Base-by-base conservation (phyloP, 92 coral and sea anemone species). In the Paramuricea clavata region DNA sequence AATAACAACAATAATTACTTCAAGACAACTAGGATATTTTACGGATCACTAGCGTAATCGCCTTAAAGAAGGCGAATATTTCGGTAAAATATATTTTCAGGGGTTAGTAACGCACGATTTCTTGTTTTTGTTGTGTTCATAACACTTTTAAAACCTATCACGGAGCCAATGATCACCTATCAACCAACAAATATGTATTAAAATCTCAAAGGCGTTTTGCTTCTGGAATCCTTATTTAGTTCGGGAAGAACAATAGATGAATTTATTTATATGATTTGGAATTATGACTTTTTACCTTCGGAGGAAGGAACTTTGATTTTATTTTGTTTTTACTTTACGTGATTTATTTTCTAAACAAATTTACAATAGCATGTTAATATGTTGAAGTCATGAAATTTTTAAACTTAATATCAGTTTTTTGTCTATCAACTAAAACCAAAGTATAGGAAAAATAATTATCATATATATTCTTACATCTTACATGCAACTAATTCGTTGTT, bases 351-450 rank as follows among this genome's bases (percentile, higher is more conserved):
- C 11, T 16, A 28, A 54, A 49, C 68, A 3, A 0, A 52, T 52
- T 23, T 39, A 42, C 23, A 31, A 74, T 11, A 19, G 49, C 82
- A 76, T 50, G 82, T 76, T 76, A 76, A 76, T 76, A 76, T 76
- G 82, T 76, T 76, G 82, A 76, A 76, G 82, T 76, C 82, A 52
- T 22, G 41, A 10, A 60, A 12, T 74, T 74, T 16, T 19, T 26
- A 28, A 2, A 34, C 0, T 27, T 13, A 1, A 11, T 6, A 44
- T 74, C 9, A 19, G 21, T 7, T 74, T 9, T 42, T 30, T 74
- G 17, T 74, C 5, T 44, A 25, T 27, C 15, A 74, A 21, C 30
- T 2, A 72, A 72, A n/a, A 25, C 28, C 2, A 9, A 27, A 44
- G 25, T 0, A 19, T 19, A 74, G 9, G 81, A 8, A 3, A 64